phyloP scores from a whole-genome alignment of 2,797 vertebrate genomes.

The Aythya fuligula region DNA sequence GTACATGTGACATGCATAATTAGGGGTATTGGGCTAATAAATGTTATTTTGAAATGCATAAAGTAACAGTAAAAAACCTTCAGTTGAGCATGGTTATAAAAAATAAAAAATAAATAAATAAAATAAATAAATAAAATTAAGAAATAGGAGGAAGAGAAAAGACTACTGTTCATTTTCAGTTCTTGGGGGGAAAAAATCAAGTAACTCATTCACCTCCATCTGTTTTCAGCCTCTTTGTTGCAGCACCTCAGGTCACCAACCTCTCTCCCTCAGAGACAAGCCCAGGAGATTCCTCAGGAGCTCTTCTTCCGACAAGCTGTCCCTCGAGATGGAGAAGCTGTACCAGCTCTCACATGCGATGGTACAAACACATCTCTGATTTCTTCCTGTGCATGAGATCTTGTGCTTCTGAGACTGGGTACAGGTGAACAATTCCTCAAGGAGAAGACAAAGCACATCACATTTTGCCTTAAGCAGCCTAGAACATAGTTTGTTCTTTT shows the following conservation, averaged over 20 bases:
- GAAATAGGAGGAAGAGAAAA: not conserved
- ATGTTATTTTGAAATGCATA: conserved; percentile 50
- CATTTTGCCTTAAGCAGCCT: not conserved
- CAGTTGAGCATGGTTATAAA: not conserved
- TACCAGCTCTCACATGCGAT: not conserved
- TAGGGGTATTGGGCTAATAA: conserved; percentile 53
- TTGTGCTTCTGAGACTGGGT: not conserved
- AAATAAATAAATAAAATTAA: not conserved
- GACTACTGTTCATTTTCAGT: not conserved
- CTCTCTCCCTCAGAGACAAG: not conserved
- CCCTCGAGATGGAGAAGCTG: not conserved
- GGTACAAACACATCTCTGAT: not conserved
- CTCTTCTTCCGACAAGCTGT: not conserved
- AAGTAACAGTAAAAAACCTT: conserved; percentile 45
- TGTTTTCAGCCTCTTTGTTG: conserved; percentile 7
- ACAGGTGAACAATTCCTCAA: not conserved
- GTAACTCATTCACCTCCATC: not conserved
- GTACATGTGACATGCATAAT: conserved; percentile 26
- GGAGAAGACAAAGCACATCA: not conserved
- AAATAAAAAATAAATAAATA: not conserved
- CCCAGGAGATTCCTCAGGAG: not conserved
- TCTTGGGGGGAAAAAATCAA: not conserved
- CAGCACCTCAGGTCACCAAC: not conserved
- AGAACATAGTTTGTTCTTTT: not conserved
- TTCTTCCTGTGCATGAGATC: not conserved